Evolutionary conservation across 2,888 invertebrate species (phyloP), one percentile per base, ranked within the genome.

Genomic region (Empis stercorea): DNA sequence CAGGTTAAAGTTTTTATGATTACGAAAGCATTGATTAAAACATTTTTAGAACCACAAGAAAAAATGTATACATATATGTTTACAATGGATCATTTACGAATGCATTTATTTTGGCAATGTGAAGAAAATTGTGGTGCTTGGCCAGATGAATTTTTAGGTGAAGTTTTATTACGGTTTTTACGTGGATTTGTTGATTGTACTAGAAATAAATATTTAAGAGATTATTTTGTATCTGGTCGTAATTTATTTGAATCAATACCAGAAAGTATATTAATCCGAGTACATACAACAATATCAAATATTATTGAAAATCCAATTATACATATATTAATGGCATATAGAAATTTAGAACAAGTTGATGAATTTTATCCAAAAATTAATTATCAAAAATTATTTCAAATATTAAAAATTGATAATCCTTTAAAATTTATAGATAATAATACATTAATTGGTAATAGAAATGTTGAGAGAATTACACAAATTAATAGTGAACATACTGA

Each of bases 21-120:
- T 54, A 68, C 81, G 2, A 67, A 86, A 51, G 70, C 78, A 34
- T 63, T 89, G n/a, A 76, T 82, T 53, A 84, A 84, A 61, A 77
- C 79, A 1, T 87, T 81, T 59, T 71, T 87, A 51, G 81, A 83
- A 59, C 79, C 79, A 17, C 69, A 76, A 23, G 76, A 77, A 13
- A 60, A 59, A 15, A 72, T 76, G 4, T 76, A 76, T 57, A 71
- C 77, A 44, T 81, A 85, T 6, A 68, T 87, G 17, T 61, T 63
- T 40, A 76, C 80, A 14, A 73, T 79, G 1, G 78, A 80, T 50
- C 87, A 88, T 58, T 74, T 88, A 32, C 76, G 84, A 46, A 79
- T 79, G 52, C 78, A 82, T 57, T 64, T 88, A 30, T 85, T 86
- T 62, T 84, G 83, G 82, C 77, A 86, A 66, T 81, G 84, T 55